These are phyloP conservation scores for Rambutsinella grinnellia DNA, from an alignment of 2,888 invertebrate species.

Conservation along the genomic window DNA sequence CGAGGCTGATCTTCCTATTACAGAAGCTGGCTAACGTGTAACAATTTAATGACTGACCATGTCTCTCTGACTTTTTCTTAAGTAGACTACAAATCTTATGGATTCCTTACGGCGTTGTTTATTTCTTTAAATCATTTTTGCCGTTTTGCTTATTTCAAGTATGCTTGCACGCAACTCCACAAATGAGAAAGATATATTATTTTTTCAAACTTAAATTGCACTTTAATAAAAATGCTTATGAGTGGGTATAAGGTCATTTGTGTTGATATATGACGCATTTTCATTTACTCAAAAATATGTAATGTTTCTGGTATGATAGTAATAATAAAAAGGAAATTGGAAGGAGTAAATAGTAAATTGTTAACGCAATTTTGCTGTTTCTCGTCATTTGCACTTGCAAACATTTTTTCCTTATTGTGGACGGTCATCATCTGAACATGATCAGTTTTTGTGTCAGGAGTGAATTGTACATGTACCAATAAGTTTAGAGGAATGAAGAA, in stretches of 20 bases:
- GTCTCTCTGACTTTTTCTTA: neutral
- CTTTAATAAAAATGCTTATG: too few relatives aligned
- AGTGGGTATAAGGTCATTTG: too few relatives aligned
- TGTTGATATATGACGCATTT: too few relatives aligned
- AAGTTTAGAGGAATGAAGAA: neutral
- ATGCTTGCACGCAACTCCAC: neutral
- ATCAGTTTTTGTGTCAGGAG: too few relatives aligned
- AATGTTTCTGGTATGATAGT: too few relatives aligned
- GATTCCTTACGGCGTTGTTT: neutral
- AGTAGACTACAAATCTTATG: neutral
- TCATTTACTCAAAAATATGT: too few relatives aligned
- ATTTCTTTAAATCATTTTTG: too few relatives aligned
- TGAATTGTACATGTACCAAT: too few relatives aligned
- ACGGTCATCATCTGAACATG: too few relatives aligned
- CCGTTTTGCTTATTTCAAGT: neutral
- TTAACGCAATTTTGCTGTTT: constrained; percentile 20
- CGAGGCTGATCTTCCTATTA: neutral
- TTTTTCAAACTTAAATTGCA: too few relatives aligned
- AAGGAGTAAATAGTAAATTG: neutral
- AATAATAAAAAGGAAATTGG: constrained; percentile 17
- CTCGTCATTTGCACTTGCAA: neutral
- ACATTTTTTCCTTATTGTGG: constrained; percentile 4
- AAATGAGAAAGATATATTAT: neutral
- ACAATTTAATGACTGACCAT: constrained; percentile 10
- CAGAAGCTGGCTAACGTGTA: neutral